Evolutionary conservation across 1,140 invertebrate species (phyloP), one percentile per base, ranked within the genome.

Genomic region (Ectropis grisescens): DNA sequence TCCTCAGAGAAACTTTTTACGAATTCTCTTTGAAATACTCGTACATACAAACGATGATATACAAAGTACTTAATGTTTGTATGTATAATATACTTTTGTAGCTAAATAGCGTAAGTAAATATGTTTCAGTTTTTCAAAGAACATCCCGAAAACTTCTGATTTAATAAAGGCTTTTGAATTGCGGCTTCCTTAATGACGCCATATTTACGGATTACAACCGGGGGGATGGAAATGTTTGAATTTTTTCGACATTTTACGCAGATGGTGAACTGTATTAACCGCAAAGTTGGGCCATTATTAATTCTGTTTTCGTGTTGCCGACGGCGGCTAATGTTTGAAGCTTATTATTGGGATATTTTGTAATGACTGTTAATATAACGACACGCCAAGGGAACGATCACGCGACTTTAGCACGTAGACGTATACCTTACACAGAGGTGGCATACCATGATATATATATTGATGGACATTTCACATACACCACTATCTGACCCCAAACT

Each of bases 311-410:
- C 69, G 64, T 70, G 64, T 64, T 51, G 55, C 57, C 47, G 45
- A 49, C 37, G 25, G 41, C 37, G 54, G 58, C 56, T 69, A 70
- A 74, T 70, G 61, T 64, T 66, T 56, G 64, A 58, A 47, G 52
- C 62, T 65, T 67, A 71, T 65, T 75, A 75, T 70, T 74, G 64
- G 60, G 45, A 74, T 67, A 64, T 70, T 66, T 62, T 62, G 58
- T 70, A 74, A 70, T 74, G 61, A 68, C 52, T 68, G 47, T 59
- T 74, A 69, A 71, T 69, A 55, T 55, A 56, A 46, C 56, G 56
- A 60, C 67, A 75, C 59, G 67, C 57, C 36, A 68, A 34, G 31
- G 34, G 29, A 11, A 16, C 10, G 25, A 46, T 45, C 64, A 69
- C 67, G 65, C 67, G 53, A 72, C 29, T 39, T 24, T 25, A 13